Conservation (phyloP, 2,797 vertebrate species). For the Poecilia wingei region DNA sequence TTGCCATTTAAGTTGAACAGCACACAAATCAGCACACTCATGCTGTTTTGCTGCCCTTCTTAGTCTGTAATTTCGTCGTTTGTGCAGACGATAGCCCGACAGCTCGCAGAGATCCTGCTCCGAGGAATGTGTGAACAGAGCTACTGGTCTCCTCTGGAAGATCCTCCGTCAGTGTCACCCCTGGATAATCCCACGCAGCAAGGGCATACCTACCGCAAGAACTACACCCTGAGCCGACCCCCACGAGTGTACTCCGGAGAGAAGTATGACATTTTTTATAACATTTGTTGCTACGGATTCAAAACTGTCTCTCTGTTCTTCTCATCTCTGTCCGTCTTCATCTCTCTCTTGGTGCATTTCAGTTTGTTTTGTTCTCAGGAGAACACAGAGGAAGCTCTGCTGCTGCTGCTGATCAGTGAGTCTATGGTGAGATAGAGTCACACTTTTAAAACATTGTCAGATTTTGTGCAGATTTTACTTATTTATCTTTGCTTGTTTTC, state of each 20-base stretch:
- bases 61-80: slow-evolving; percentile 21
- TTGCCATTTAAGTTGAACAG: background rate
- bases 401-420: slow-evolving; percentile 96
- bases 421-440: slow-evolving; percentile 89
- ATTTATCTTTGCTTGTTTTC: background rate
- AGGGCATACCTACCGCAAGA: slow-evolving; percentile 85
- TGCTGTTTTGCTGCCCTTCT: background rate
- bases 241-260: slow-evolving; percentile 95
- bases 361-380: slow-evolving; percentile 99
- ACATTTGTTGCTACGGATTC: slow-evolving; percentile 16
- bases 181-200: slow-evolving; percentile 92
- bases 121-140: slow-evolving; percentile 99
- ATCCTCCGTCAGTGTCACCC: slow-evolving; percentile 92
- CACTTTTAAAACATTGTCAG: background rate
- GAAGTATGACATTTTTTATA: slow-evolving; percentile 80
- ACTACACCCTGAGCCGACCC: slow-evolving; percentile 87
- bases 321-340: slow-evolving; percentile 21
- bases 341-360: slow-evolving; percentile 16
- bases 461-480: background rate
- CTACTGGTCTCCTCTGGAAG: slow-evolving; percentile 97
- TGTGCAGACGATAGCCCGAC: slow-evolving; percentile 93
- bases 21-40: background rate
- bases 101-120: slow-evolving; percentile 96
- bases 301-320: slow-evolving; percentile 1
- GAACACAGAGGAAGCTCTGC: slow-evolving; percentile 97